Evolutionary conservation across 2,888 invertebrate species (phyloP), one percentile per base, ranked within the genome.

Genomic region (Stenchaetothrips biformis): DNA sequence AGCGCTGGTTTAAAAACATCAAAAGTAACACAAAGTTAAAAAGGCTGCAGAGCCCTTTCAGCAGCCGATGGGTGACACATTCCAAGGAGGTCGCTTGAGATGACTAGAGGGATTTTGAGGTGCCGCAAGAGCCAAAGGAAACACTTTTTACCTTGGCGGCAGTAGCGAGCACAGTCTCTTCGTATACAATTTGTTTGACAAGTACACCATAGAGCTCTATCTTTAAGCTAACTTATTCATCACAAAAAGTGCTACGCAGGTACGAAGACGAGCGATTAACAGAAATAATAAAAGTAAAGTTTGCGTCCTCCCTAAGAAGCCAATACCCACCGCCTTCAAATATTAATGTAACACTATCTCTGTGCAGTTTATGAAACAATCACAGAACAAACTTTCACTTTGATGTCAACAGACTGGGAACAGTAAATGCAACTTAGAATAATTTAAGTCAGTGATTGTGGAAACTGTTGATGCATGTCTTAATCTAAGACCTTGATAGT

Each of bases 311-410:
- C 67, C 11, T 74, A 25, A 25, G 25, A 21, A n/a, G 59, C 18
- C 59, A 74, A 21, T 25, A 25, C 25, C 67, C 67, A 74, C 25
- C 67, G 9, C 8, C 67, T 74, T 4, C 67, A 25, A 74, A 74
- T 21, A 74, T 25, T 37, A 37, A 74, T 25, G 67, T 25, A 25
- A 25, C 67, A 74, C 67, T 74, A 74, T 74, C 67, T 74, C 67
- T 74, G 67, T 74, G 67, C 67, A 25, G 67, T 25, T 74, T 74
- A 74, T 74, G 67, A 74, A 74, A 74, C 67, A 74, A 74, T 74
- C 67, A 74, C 67, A 74, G 67, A 74, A 74, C 67, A 21, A 25
- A 74, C 67, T 25, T 21, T 74, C 25, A 25, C 37, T 25, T 25
- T 74, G n/a, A 67, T 21, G 21, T 7, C 21, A 67, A n/a, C 21